Evolutionary conservation across 2,888 invertebrate genomes (phyloP).

Genomic region (Octonoba sinensis): DNA sequence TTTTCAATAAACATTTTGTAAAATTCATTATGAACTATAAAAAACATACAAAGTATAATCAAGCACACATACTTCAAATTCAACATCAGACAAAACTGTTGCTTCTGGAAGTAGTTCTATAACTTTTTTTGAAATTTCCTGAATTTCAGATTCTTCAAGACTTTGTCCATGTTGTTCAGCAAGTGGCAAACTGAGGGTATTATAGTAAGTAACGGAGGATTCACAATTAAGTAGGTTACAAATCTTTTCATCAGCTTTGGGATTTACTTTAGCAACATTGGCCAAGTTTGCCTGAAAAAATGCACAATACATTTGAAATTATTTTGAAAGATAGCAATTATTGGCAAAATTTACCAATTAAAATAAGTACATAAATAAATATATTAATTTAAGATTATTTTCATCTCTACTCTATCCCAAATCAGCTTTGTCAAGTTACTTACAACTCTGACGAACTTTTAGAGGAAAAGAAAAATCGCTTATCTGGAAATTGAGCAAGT

Average conservation of each 20-base stretch:
- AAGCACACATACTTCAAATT: slow-evolving; percentile 75
- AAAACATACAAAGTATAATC: slow-evolving; percentile 10
- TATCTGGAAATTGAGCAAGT: too few relatives aligned
- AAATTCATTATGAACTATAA: neutral
- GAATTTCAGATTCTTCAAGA: slow-evolving; percentile 70
- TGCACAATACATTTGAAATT: neutral
- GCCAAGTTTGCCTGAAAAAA: slow-evolving; percentile 72
- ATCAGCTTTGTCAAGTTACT: too few relatives aligned
- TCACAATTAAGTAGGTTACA: slow-evolving; percentile 73
- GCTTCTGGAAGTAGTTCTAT: slow-evolving; percentile 77
- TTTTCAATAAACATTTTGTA: too few relatives aligned
- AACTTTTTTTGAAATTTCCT: slow-evolving; percentile 76
- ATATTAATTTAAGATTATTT: too few relatives aligned
- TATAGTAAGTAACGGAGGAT: slow-evolving; percentile 69
- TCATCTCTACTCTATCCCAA: too few relatives aligned
- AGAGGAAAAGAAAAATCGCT: too few relatives aligned
- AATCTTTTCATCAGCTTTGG: slow-evolving; percentile 72
- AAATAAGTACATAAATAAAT: too few relatives aligned
- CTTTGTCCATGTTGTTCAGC: neutral
- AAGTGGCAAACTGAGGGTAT: slow-evolving; percentile 4
- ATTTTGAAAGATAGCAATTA: neutral
- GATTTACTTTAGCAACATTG: slow-evolving; percentile 75
- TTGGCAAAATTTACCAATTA: neutral
- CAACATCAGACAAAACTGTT: slow-evolving; percentile 74
- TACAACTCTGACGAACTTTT: too few relatives aligned